Evolutionary conservation across 2,888 invertebrate genomes (phyloP), one percentile per base, ranked within the genome.

Genomic region (Acanthosepion lycidas): DNA sequence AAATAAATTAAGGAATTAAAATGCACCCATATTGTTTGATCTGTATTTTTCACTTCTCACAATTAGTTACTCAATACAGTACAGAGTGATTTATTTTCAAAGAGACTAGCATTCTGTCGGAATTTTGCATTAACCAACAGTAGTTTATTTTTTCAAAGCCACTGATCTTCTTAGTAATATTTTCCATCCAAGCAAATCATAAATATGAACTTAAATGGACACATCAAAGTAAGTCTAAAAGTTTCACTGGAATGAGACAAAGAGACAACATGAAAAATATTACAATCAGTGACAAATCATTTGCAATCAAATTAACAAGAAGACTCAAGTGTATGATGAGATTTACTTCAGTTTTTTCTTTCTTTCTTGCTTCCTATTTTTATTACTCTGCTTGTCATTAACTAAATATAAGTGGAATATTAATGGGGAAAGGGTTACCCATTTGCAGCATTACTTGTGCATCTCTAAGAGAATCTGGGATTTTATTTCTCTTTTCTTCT

Each of bases 211-310:
- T 78, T 78, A 78, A 15, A 20, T 12, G n/a, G n/a, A 78, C n/a
- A 78, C 78, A 78, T 78, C 78, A 78, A 78, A 78, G 78, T n/a
- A 78, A n/a, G 78, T 78, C 78, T 9, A 78, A 78, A 78, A 78
- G 78, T 78, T 78, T n/a, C 78, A 78, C n/a, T 78, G 78, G n/a
- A 78, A 78, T n/a, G n/a, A 78, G n/a, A 78, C 78, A 78, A 18
- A 28, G n/a, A n/a, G n/a, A n/a, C 6, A 78, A n/a, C 9, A n/a
- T 12, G 3, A 12, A 78, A 28, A 78, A 78, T 5, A 15, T 59
- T 78, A n/a, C n/a, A 78, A 78, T 78, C 78, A 78, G 78, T 78
- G n/a, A 78, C n/a, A n/a, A 78, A 78, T 78, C 78, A 78, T 78
- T 78, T 78, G 78, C 78, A 78, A 78, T 78, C 78, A 78, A 78